phyloP scores from a whole-genome alignment of 2,888 invertebrate species.

The Parapristionchus giblindavisi region DNA sequence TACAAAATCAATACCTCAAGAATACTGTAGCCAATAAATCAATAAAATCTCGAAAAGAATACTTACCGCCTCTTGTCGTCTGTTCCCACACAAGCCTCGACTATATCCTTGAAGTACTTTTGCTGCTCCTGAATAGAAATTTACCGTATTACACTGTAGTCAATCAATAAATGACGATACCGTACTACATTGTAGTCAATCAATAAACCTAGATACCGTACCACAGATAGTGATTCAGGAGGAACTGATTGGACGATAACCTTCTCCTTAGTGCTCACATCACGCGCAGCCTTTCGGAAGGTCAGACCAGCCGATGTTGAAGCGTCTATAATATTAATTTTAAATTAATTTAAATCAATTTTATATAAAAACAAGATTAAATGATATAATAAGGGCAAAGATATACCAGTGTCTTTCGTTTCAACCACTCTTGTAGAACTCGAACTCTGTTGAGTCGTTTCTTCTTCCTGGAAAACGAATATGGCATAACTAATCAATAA shows the following conservation, averaged over 20 bases:
- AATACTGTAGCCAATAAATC: not conserved
- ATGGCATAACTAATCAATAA: too few relatives aligned
- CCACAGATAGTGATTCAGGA: constrained; percentile 26
- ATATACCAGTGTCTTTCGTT: too few relatives aligned
- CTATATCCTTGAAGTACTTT: constrained; percentile 51
- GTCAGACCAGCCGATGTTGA: not conserved
- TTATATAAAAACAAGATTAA: too few relatives aligned
- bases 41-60: not conserved
- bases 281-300: constrained; percentile 9
- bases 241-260: constrained; percentile 13
- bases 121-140: constrained; percentile 50
- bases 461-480: too few relatives aligned
- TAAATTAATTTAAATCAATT: not conserved
- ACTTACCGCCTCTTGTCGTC: constrained; percentile 73
- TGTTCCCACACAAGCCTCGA: constrained; percentile 53
- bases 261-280: constrained; percentile 23
- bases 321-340: constrained; percentile 1
- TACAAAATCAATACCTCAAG: constrained; percentile 24
- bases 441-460: too few relatives aligned
- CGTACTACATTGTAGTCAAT: too few relatives aligned
- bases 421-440: too few relatives aligned
- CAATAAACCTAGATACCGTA: not conserved
- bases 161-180: too few relatives aligned
- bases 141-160: too few relatives aligned
- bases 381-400: not conserved